Evolutionary conservation across 1,140 invertebrate genomes (phyloP).

Genomic region (Rhyacophila brunnea): DNA sequence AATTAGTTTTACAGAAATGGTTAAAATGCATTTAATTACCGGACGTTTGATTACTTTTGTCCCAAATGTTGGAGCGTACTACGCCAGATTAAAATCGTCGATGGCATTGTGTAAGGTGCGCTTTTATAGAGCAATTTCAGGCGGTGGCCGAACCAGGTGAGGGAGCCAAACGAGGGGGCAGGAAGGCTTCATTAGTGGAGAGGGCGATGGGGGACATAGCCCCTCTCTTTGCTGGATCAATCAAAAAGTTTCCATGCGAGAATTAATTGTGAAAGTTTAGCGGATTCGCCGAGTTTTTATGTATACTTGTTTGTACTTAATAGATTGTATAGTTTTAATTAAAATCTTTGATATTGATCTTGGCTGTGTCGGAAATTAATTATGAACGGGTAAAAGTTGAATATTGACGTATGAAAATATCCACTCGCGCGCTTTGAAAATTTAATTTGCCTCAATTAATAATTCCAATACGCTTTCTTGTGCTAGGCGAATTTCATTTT

Average conservation of each 20-base stretch:
- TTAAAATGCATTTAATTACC: too few species aligned
- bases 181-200: too few species aligned
- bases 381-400: conserved; percentile 34
- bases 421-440: conserved; percentile 15
- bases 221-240: conserved; percentile 26
- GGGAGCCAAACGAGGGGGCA: too few species aligned
- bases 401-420: conserved; percentile 34
- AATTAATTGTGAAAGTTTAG: conserved; percentile 37
- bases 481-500: not conserved
- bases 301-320: conserved; percentile 36
- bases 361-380: conserved; percentile 36
- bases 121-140: too few species aligned
- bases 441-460: conserved; percentile 33
- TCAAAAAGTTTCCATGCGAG: conserved; percentile 36
- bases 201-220: not conserved
- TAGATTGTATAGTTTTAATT: conserved; percentile 38
- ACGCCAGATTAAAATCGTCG: too few species aligned
- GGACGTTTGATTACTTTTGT: too few species aligned
- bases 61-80: too few species aligned
- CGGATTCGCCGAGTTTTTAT: conserved; percentile 36
- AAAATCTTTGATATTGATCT: conserved; percentile 37
- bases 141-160: too few species aligned
- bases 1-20: too few species aligned
- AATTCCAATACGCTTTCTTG: conserved; percentile 21
- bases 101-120: too few species aligned